These are phyloP conservation scores for Melieria omissa DNA, from an alignment of 2,888 invertebrate species.

Conservation along the genomic window DNA sequence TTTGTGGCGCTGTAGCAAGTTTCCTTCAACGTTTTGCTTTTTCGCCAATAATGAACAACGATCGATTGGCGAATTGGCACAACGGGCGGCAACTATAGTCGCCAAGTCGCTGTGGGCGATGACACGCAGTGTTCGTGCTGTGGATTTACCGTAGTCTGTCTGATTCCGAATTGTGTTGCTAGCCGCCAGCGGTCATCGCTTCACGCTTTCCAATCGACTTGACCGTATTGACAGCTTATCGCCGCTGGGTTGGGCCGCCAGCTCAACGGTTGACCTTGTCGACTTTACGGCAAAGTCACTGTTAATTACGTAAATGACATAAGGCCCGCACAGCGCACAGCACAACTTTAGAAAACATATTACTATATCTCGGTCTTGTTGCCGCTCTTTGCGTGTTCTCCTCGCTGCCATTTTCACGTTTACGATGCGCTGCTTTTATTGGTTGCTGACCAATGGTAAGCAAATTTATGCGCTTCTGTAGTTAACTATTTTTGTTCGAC, in stretches of 20 bases:
- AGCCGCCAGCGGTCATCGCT: too few species aligned
- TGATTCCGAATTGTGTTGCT: slow-evolving; percentile 1
- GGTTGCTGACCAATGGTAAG: too few species aligned
- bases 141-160: neutral
- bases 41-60: neutral
- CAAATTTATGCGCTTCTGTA: too few species aligned
- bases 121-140: too few species aligned
- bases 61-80: slow-evolving; percentile 20
- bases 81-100: neutral
- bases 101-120: too few species aligned
- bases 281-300: slow-evolving; percentile 11
- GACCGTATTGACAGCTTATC: too few species aligned
- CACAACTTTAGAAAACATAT: neutral
- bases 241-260: too few species aligned
- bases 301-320: slow-evolving; percentile 29
- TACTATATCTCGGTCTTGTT: slow-evolving; percentile 4
- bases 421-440: neutral
- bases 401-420: slow-evolving; percentile 16
- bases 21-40: neutral
- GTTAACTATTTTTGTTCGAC: too few species aligned
- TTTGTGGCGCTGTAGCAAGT: neutral
- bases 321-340: neutral
- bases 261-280: slow-evolving; percentile 19
- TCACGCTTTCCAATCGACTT: too few species aligned
- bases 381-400: slow-evolving; percentile 5